Evolutionary conservation across 2,113 vertebrate genomes (phyloP), one percentile per base, ranked within the genome.

Genomic region (Pedionomus torquatus): DNA sequence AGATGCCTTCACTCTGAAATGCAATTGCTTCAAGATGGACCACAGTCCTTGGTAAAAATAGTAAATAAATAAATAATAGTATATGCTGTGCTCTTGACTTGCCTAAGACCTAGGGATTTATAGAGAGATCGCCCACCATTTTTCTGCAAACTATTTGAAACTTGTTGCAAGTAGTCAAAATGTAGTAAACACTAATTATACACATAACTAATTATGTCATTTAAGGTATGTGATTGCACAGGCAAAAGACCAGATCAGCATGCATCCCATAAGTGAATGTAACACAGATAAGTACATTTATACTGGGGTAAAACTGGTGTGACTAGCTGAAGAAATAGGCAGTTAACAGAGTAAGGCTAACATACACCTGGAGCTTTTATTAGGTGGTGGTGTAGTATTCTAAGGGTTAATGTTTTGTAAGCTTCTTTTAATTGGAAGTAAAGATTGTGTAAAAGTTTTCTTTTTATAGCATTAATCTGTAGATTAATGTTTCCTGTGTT

Each of bases 1-100:
- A 91, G 92, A 95, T 97, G 81, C 78, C 79, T 94, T 95, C 64
- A 64, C 55, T 75, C 5, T 89, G 69, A 86, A 92, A 82, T 52
- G 46, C 80, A 97, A 97, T 97, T 97, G 95, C 82, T 97, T 98
- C 97, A 98, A 98, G 97, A 97, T 97, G 97, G 97, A 97, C 98
- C 98, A 98, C 97, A 97, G 95, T 89, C 87, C 88, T 84, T 90
- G 97, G 87, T 79, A 92, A 85, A 97, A 98, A 96, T 91, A 95
- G 94, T 89, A 83, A 95, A 83, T 58, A 74, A 85, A 78, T 93
- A 89, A 95, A 80, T 83, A 91, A 41, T 44, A 72, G 21, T 64
- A 31, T 91, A 21, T 2, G 12, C 76, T 86, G 39, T 54, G 72
- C n/a, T 90, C 20, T 76, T 46, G 31, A 90, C 66, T 78, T 46